Conservation (phyloP, 2,888 invertebrate species). For the Drosophila acutilabella region DNA sequence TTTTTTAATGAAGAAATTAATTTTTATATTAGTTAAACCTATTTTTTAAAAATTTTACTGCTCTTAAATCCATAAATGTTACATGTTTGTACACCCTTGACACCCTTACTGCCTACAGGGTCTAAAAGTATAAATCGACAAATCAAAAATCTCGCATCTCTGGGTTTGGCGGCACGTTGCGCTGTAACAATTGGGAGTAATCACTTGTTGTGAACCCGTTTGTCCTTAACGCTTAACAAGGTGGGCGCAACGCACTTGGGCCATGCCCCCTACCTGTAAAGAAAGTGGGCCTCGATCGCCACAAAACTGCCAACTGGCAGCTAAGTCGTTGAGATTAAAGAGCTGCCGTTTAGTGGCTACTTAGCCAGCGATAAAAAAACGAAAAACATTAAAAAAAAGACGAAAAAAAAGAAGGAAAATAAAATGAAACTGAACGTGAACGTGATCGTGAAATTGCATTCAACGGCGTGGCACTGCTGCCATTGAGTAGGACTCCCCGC, state of each 20-base stretch:
- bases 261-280: slow-evolving; percentile 40
- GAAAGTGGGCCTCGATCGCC: slow-evolving; percentile 54
- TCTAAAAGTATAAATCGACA: slow-evolving; percentile 11
- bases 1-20: too few species aligned
- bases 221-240: slow-evolving; percentile 77
- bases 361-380: slow-evolving; percentile 72
- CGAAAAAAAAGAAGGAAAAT: background rate
- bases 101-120: background rate
- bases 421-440: slow-evolving; percentile 71
- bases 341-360: slow-evolving; percentile 82
- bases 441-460: slow-evolving; percentile 81
- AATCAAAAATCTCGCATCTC: slow-evolving; percentile 47
- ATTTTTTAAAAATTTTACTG: too few species aligned
- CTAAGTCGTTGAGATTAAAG: slow-evolving; percentile 79
- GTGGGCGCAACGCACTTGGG: slow-evolving; percentile 67
- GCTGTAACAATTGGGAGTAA: slow-evolving; percentile 9
- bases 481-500: slow-evolving; percentile 5
- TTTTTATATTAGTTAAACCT: too few species aligned
- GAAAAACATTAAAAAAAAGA: background rate
- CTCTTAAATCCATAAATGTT: too few species aligned
- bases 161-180: slow-evolving; percentile 52
- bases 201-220: slow-evolving; percentile 44
- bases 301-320: slow-evolving; percentile 27
- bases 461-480: slow-evolving; percentile 45
- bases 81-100: background rate